Evolutionary conservation across 2,797 vertebrate species (phyloP).

Genomic region (Danio jaintianensis): DNA sequence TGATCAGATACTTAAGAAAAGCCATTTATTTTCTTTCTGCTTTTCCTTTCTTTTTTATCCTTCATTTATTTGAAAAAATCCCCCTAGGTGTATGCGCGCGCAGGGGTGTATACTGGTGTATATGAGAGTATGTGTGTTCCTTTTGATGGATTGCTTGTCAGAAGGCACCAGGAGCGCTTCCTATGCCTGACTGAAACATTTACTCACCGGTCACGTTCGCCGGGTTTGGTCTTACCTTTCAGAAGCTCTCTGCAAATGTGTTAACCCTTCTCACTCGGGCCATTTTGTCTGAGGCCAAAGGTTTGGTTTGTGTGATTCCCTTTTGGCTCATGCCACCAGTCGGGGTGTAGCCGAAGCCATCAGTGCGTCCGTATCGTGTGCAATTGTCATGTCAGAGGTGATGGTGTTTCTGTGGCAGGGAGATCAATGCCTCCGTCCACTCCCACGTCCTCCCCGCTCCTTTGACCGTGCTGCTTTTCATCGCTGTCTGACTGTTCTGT

Average conservation of each 20-base stretch:
- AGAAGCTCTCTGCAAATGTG: slow-evolving; percentile 70
- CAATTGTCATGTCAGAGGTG: slow-evolving; percentile 48
- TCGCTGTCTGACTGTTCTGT: slow-evolving; percentile 26
- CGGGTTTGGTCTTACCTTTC: slow-evolving; percentile 65
- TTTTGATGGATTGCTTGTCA: slow-evolving; percentile 82
- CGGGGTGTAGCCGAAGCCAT: neutral
- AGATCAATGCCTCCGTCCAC: slow-evolving; percentile 40
- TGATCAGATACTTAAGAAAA: slow-evolving; percentile 75
- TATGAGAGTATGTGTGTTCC: slow-evolving; percentile 57
- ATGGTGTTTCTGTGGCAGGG: slow-evolving; percentile 5
- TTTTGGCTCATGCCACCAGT: slow-evolving; percentile 14
- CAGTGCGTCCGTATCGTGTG: slow-evolving; percentile 9
- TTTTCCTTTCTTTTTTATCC: slow-evolving; percentile 47
- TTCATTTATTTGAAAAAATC: slow-evolving; percentile 45
- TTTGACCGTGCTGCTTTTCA: slow-evolving; percentile 34
- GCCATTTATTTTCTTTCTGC: slow-evolving; percentile 58
- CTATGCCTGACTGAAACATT: slow-evolving; percentile 76
- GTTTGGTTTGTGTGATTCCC: slow-evolving; percentile 9
- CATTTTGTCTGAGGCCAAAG: slow-evolving; percentile 66
- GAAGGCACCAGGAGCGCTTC: slow-evolving; percentile 66
- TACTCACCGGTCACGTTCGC: slow-evolving; percentile 77
- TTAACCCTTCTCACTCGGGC: slow-evolving; percentile 75
- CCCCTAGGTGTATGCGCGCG: slow-evolving; percentile 40
- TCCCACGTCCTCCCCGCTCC: neutral
- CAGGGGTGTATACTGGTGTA: slow-evolving; percentile 43